Evolutionary conservation across 2,113 vertebrate species (phyloP).

Genomic region (Eolophus roseicapilla): DNA sequence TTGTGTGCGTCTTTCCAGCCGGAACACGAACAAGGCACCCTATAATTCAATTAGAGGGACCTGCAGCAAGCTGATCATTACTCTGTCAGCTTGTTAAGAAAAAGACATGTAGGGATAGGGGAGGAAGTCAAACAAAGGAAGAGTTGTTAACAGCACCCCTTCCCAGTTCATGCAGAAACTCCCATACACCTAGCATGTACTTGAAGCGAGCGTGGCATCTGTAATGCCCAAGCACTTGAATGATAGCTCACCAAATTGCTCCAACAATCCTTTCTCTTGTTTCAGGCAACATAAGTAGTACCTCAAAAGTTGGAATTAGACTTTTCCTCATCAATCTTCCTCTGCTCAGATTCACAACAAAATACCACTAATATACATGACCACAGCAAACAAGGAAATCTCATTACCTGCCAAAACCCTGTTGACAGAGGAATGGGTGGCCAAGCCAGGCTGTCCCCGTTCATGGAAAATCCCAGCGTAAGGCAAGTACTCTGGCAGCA

Average conservation of each 20-base stretch:
- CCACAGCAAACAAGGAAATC: conserved; percentile 1
- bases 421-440: conserved; percentile 98
- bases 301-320: background rate
- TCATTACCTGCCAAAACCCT: conserved; percentile 92
- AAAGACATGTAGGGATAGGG: conserved; percentile 40
- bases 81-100: conserved; percentile 63
- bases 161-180: background rate
- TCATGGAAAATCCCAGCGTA: conserved; percentile 99
- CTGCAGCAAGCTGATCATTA: conserved; percentile 67
- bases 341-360: background rate
- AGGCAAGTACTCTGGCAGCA: conserved; percentile 96
- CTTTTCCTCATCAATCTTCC: background rate
- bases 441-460: conserved; percentile 93
- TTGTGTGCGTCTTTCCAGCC: conserved; percentile 64
- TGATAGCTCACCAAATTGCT: background rate
- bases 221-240: background rate
- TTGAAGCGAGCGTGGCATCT: background rate
- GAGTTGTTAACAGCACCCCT: background rate
- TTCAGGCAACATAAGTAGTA: background rate
- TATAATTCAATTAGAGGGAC: conserved; percentile 73
- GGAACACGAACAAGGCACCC: conserved; percentile 69
- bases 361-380: background rate
- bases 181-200: background rate
- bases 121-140: conserved; percentile 36
- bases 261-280: background rate